These are phyloP conservation scores for Amblyopsis rosae DNA, from an alignment of 2,113 vertebrate species.

Conservation along the genomic window DNA sequence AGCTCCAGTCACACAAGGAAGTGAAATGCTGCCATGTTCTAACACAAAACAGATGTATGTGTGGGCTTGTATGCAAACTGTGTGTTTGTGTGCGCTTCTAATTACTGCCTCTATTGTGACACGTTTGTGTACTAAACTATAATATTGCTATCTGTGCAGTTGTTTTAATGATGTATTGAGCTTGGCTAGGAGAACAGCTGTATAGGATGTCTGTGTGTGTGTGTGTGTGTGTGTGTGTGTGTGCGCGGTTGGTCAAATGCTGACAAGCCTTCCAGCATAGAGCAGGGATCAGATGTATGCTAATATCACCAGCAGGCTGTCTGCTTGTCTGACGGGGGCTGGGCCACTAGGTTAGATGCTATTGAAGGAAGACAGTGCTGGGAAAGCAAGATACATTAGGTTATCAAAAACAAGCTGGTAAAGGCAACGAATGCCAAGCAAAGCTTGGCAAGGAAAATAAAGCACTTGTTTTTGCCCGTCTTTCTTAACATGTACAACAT, in stretches of 20 bases:
- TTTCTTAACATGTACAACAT: constrained; percentile 39
- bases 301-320: constrained; percentile 54
- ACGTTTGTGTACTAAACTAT: constrained; percentile 33
- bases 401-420: constrained; percentile 30
- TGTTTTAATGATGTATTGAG: constrained; percentile 31
- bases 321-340: constrained; percentile 48
- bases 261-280: constrained; percentile 43
- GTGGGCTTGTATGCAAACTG: constrained; percentile 16
- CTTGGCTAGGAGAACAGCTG: constrained; percentile 35
- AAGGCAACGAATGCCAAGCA: constrained; percentile 43
- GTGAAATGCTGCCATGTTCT: constrained; percentile 20
- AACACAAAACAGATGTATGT: constrained; percentile 5
- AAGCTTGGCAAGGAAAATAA: constrained; percentile 40
- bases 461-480: constrained; percentile 10
- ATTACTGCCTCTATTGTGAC: constrained; percentile 16
- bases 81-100: constrained; percentile 17
- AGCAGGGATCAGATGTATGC: constrained; percentile 58
- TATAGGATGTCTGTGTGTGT: constrained; percentile 48
- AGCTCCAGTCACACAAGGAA: background rate
- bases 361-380: constrained; percentile 23
- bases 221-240: constrained; percentile 47
- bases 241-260: constrained; percentile 47
- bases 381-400: background rate
- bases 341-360: constrained; percentile 34
- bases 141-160: constrained; percentile 17